Conservation (phyloP, 2,888 invertebrate genomes). For the Disparrhopalites patrizii region DNA sequence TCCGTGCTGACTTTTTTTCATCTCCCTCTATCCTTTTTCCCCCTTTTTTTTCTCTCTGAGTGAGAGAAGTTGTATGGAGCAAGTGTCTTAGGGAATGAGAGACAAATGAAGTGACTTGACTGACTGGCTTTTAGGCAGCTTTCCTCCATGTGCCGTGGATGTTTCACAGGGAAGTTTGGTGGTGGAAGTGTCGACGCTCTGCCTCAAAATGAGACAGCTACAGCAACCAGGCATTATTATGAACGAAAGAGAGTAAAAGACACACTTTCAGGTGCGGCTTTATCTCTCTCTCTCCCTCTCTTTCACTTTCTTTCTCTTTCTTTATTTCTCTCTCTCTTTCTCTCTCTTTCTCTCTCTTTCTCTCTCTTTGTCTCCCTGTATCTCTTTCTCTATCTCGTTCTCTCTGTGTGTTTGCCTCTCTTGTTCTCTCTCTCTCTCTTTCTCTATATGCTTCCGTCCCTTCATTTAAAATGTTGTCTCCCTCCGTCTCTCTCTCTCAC, state of each 20-base stretch:
- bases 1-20: too few species aligned
- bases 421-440: too few species aligned
- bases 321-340: background rate
- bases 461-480: too few species aligned
- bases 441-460: too few species aligned
- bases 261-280: conserved; percentile 22
- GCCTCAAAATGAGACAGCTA: conserved; percentile 23
- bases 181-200: conserved; percentile 18
- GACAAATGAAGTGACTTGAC: conserved; percentile 22
- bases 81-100: conserved; percentile 5
- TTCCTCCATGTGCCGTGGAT: too few species aligned
- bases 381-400: background rate
- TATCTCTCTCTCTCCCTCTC: conserved; percentile 14
- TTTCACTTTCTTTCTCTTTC: conserved; percentile 15
- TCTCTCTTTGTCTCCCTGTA: conserved; percentile 10
- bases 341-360: conserved; percentile 18
- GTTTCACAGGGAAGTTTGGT: too few species aligned
- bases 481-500: too few species aligned
- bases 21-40: background rate
- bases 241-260: conserved; percentile 11
- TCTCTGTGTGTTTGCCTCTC: too few species aligned
- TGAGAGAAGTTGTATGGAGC: background rate
- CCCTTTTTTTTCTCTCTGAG: too few species aligned
- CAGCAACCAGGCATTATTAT: background rate
- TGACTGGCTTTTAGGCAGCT: conserved; percentile 16